phyloP scores from a whole-genome alignment of 2,888 invertebrate genomes.

The Pantelozetes paolii region DNA sequence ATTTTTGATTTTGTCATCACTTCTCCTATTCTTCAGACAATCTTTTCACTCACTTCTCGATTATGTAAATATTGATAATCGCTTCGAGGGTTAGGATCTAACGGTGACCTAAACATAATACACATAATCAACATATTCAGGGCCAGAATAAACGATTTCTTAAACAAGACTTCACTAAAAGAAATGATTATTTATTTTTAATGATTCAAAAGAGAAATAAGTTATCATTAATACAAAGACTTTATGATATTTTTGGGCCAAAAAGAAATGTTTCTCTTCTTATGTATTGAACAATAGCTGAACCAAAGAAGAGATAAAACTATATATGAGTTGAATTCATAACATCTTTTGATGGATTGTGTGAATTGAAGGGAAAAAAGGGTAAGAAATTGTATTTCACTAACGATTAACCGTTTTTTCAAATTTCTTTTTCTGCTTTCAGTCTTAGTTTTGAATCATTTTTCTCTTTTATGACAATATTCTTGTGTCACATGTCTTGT shows the following conservation, averaged over 20 bases:
- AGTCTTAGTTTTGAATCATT: neutral
- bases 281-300: no score
- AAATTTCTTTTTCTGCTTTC: neutral
- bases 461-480: neutral
- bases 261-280: no score
- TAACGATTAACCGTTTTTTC: neutral
- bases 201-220: neutral
- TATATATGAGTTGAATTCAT: neutral
- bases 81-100: neutral
- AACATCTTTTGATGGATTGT: constrained; percentile 10
- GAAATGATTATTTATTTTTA: constrained; percentile 15
- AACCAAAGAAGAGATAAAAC: neutral
- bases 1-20: neutral
- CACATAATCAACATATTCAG: neutral
- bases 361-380: constrained; percentile 7
- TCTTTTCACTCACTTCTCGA: constrained; percentile 1
- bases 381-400: neutral
- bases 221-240: neutral
- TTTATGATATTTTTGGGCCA: no score
- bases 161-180: neutral
- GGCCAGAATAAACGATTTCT: constrained; percentile 12
- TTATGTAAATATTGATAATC: constrained; percentile 29
- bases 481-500: constrained; percentile 3
- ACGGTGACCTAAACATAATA: neutral
- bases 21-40: neutral